phyloP scores from a whole-genome alignment of 2,113 vertebrate genomes.

The Phyllostomus discolor region DNA sequence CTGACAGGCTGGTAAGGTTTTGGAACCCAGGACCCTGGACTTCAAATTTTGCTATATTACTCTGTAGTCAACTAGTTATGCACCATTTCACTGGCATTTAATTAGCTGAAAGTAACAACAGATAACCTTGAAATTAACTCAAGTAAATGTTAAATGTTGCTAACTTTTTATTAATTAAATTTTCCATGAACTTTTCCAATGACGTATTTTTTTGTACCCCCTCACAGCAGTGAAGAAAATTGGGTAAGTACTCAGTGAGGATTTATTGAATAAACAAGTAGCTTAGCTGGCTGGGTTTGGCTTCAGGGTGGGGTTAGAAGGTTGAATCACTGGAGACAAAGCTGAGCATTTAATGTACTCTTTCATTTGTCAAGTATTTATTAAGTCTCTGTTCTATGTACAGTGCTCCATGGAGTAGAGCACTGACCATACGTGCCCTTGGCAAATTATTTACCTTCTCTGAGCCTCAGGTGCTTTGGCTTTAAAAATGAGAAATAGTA shows the following conservation, averaged over 20 bases:
- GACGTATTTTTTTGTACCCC: constrained; percentile 38
- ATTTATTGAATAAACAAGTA: constrained; percentile 57
- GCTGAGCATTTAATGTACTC: constrained; percentile 13
- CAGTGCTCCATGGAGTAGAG: not conserved
- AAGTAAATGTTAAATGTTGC: constrained; percentile 66
- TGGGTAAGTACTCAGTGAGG: constrained; percentile 35
- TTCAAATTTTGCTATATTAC: constrained; percentile 27
- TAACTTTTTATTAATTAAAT: constrained; percentile 70
- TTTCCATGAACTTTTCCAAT: constrained; percentile 68
- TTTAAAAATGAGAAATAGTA: constrained; percentile 43
- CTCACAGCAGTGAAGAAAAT: constrained; percentile 47
- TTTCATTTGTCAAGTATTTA: constrained; percentile 46
- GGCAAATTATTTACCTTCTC: constrained; percentile 39
- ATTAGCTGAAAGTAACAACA: constrained; percentile 68
- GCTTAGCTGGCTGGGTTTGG: constrained; percentile 35
- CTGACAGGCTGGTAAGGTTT: not conserved
- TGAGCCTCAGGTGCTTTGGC: constrained; percentile 31
- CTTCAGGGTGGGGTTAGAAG: constrained; percentile 52
- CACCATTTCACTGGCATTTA: constrained; percentile 69
- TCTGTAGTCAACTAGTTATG: constrained; percentile 56
- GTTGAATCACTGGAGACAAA: constrained; percentile 38
- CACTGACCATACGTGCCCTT: not conserved
- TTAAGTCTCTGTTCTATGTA: not conserved
- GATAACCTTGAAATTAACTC: constrained; percentile 74
- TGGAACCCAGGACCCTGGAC: constrained; percentile 30